Conservation (phyloP, 2,113 vertebrate genomes). For the Dipodomys merriami region DNA sequence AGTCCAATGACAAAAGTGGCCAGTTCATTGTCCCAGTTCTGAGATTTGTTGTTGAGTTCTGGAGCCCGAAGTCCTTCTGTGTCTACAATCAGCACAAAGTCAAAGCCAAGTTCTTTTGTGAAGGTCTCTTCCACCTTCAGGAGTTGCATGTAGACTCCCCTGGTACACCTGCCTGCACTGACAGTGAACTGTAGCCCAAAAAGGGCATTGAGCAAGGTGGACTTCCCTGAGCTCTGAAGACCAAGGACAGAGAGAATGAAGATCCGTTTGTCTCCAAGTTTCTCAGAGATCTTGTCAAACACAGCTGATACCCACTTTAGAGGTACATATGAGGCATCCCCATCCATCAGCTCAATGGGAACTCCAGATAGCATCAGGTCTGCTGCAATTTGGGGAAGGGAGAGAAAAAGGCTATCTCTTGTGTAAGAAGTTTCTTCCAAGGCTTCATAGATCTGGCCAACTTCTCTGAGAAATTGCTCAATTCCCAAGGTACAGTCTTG, state of each 20-base stretch:
- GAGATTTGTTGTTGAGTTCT: constrained; percentile 69
- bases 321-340: constrained; percentile 87
- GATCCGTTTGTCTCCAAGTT: constrained; percentile 82
- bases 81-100: constrained; percentile 83
- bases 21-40: constrained; percentile 80
- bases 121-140: constrained; percentile 74
- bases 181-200: constrained; percentile 86
- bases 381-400: constrained; percentile 83
- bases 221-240: constrained; percentile 87
- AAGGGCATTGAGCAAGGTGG: constrained; percentile 86
- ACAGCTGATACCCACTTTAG: constrained; percentile 86
- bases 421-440: constrained; percentile 27
- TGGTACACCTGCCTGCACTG: constrained; percentile 85
- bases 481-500: constrained; percentile 79
- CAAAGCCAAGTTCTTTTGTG: constrained; percentile 66
- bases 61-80: constrained; percentile 81
- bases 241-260: constrained; percentile 89
- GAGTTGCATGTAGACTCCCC: constrained; percentile 86
- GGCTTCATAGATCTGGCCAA: constrained; percentile 87
- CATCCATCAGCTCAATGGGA: constrained; percentile 90
- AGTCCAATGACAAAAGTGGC: constrained; percentile 84
- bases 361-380: constrained; percentile 86
- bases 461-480: constrained; percentile 87
- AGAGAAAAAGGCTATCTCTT: constrained; percentile 10
- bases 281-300: constrained; percentile 84